Base-by-base conservation (phyloP, 2,797 vertebrate genomes). In the Coracias cyanogaster region DNA sequence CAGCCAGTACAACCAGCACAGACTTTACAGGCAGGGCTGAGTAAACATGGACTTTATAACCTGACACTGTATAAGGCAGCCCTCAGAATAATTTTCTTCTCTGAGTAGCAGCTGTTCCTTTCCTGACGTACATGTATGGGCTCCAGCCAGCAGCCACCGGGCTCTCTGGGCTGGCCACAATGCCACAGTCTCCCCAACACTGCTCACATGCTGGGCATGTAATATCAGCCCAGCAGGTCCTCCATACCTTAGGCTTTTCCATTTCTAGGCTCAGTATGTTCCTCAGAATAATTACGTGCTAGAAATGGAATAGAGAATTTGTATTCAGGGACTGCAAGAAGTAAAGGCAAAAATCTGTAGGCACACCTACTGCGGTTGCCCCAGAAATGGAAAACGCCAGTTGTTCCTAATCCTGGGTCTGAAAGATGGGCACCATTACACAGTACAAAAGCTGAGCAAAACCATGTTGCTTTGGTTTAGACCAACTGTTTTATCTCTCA, bases 241-340 rank as follows among this genome's bases (percentile, higher is more conserved):
- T 71, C 29, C 73, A 7, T 4, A 45, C 70, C 82, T 7, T 11
- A 43, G 74, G 54, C 46, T 94, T 79, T 77, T 76, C 81, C 86
- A 96, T 95, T 94, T 89, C 83, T 58, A 90, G 46, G 51, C 48
- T 81, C 94, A 89, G 66, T 70, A 72, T 74, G 81, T 45, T 94
- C 51, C 86, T 54, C 51, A 41, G 31, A 86, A 45, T 41, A 73
- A 89, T 77, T 70, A 51, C 2, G 3, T 65, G 43, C 66, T 92
- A 66, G 26, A 65, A 70, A 82, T 58, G 66, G 26, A 26, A 69
- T 54, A 76, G 19, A 69, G 16, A 51, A 76, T 73, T 54, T 90
- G 66, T 66, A 0, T 11, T 3, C 43, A 16, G 26, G 67, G 33
- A 3, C 37, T 66, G 58, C 39, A 33, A 62, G 77, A 2, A 22